Conservation (phyloP, 1,140 invertebrate species). For the Bombus pascuorum region DNA sequence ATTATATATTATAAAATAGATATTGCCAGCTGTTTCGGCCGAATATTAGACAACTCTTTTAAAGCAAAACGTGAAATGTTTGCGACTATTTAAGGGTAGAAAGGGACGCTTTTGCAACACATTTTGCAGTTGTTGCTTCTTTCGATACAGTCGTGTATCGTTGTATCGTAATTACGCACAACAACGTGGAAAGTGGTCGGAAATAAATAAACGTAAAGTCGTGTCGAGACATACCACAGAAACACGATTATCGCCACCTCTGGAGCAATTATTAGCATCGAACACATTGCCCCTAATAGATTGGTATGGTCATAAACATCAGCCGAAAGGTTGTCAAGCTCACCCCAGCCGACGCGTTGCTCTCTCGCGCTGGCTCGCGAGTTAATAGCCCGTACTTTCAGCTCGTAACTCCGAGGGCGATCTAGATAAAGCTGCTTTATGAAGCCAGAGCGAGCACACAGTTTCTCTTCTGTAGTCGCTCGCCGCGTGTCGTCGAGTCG, state of each 20-base stretch:
- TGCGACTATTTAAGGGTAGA: too few relatives aligned
- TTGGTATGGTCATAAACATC: slow-evolving; percentile 41
- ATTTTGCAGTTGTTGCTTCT: too few relatives aligned
- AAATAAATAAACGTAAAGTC: not conserved
- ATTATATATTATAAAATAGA: too few relatives aligned
- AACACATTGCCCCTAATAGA: slow-evolving; percentile 33
- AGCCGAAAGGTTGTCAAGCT: slow-evolving; percentile 41
- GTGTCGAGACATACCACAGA: not conserved
- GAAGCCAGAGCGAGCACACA: slow-evolving; percentile 53
- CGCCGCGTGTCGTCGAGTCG: not conserved
- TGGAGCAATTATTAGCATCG: slow-evolving; percentile 33
- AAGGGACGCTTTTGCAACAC: too few relatives aligned
- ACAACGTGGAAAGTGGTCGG: not conserved
- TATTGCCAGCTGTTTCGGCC: too few relatives aligned
- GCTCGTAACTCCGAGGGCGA: slow-evolving; percentile 63
- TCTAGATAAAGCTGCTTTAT: slow-evolving; percentile 72
- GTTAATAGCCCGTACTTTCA: slow-evolving; percentile 70
- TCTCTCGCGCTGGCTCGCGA: slow-evolving; percentile 50
- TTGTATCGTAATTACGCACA: too few relatives aligned
- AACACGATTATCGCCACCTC: not conserved
- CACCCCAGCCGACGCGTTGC: slow-evolving; percentile 2
- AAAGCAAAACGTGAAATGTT: too few relatives aligned
- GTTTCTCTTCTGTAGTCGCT: slow-evolving; percentile 44
- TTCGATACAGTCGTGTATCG: too few relatives aligned
- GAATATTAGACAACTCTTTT: too few relatives aligned